phyloP scores from a whole-genome alignment of 1,140 invertebrate genomes.

The Leptestheria dahalacensis region DNA sequence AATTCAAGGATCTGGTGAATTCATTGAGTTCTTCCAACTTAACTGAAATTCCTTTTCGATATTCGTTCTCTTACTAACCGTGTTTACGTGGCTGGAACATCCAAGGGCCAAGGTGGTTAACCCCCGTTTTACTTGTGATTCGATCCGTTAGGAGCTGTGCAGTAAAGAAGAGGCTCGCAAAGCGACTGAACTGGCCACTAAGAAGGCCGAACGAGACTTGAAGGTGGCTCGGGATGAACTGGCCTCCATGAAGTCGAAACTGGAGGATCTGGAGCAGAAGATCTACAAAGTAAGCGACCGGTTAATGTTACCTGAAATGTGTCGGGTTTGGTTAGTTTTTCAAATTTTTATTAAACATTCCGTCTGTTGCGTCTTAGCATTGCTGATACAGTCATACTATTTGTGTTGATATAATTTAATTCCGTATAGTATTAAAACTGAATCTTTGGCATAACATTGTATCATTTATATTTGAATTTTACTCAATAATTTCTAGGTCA shows the following conservation, averaged over 20 bases:
- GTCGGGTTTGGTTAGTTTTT: no score
- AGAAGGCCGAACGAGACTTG: constrained; percentile 32
- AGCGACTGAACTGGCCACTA: constrained; percentile 29
- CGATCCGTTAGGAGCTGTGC: constrained; percentile 31
- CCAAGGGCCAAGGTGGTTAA: not conserved
- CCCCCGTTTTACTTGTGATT: not conserved
- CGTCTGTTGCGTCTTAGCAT: no score
- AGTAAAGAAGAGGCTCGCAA: constrained; percentile 35
- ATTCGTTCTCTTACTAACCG: not conserved
- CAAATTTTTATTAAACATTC: no score
- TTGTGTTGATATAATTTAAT: no score
- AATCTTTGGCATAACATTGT: no score
- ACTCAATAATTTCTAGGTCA: no score
- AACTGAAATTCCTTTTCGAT: no score
- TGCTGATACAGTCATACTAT: no score
- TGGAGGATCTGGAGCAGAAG: constrained; percentile 38
- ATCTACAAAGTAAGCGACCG: constrained; percentile 43
- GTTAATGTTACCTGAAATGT: no score
- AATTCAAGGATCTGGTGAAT: constrained; percentile 42
- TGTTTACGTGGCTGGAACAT: not conserved
- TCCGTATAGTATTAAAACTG: no score
- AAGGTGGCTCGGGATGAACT: constrained; percentile 35
- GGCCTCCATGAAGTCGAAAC: constrained; percentile 28
- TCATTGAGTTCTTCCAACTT: no score
- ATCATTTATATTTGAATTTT: no score